These are phyloP conservation scores for Sebastes diploproa DNA, from an alignment of 2,797 vertebrate species.

Conservation along the genomic window DNA sequence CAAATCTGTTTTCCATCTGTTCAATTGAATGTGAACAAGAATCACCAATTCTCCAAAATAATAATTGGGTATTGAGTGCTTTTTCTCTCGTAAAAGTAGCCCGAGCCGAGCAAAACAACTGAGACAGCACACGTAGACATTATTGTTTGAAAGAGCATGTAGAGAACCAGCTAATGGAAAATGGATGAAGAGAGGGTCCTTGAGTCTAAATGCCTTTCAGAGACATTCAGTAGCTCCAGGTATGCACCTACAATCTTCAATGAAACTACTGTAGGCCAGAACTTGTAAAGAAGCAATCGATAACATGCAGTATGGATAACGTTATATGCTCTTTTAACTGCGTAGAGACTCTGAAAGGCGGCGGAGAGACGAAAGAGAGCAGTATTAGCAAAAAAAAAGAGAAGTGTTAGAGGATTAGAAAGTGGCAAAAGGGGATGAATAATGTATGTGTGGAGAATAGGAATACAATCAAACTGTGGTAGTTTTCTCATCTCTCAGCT, in stretches of 20 bases:
- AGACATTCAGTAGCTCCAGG: constrained; percentile 5
- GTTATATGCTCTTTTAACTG: constrained; percentile 3
- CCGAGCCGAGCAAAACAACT: not conserved
- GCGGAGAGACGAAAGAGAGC: not conserved
- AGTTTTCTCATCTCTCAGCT: not conserved
- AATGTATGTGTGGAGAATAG: constrained; percentile 32
- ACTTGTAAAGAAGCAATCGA: not conserved
- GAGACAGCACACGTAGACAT: not conserved
- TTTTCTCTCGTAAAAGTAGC: not conserved
- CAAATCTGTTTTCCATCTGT: not conserved
- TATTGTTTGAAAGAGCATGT: not conserved
- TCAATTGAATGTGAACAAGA: not conserved
- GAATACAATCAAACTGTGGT: not conserved
- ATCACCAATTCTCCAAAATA: not conserved
- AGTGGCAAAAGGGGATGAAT: constrained; percentile 25
- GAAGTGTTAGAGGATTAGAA: constrained; percentile 10
- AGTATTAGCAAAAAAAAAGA: not conserved
- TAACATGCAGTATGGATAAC: not conserved
- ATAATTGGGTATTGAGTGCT: not conserved
- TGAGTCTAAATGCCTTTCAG: constrained; percentile 16
- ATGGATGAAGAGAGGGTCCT: not conserved
- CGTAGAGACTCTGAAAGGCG: not conserved
- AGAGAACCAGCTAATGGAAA: constrained; percentile 9
- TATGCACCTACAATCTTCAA: not conserved
- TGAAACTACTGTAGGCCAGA: not conserved